Conservation (phyloP, 2,113 vertebrate species). For the Meles meles region DNA sequence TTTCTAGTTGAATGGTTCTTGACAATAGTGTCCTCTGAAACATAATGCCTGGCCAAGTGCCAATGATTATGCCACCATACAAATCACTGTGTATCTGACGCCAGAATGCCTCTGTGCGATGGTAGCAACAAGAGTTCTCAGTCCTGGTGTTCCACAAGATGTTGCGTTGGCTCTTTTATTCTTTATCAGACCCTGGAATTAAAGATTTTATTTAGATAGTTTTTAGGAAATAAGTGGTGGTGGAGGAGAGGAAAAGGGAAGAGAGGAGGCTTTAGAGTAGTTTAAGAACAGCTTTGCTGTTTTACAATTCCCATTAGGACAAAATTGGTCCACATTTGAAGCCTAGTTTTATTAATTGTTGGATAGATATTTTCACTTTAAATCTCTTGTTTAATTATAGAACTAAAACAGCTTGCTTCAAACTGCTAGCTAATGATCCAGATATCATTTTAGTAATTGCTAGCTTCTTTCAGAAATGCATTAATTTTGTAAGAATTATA, state of each 20-base stretch:
- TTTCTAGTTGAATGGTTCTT: conserved; percentile 66
- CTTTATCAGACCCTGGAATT: conserved; percentile 44
- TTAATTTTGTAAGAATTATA: conserved; percentile 57
- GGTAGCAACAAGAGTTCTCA: conserved; percentile 47
- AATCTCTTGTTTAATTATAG: conserved; percentile 70
- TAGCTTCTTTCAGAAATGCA: conserved; percentile 49
- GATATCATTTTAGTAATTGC: conserved; percentile 70
- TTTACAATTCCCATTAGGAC: conserved; percentile 17
- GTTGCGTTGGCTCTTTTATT: conserved; percentile 52
- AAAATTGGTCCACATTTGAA: conserved; percentile 48
- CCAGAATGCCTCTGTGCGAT: conserved; percentile 55
- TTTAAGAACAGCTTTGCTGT: conserved; percentile 25
- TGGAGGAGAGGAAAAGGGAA: background rate
- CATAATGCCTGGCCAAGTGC: conserved; percentile 65
- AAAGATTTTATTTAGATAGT: conserved; percentile 31
- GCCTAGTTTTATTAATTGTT: conserved; percentile 58
- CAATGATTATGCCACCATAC: conserved; percentile 58
- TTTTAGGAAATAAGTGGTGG: conserved; percentile 9
- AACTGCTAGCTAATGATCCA: conserved; percentile 74
- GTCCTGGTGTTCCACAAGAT: conserved; percentile 67
- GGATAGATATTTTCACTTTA: conserved; percentile 65
- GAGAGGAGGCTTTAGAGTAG: background rate
- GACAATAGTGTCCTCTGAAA: conserved; percentile 70
- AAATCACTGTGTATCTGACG: conserved; percentile 59
- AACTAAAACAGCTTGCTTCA: conserved; percentile 64